phyloP scores from a whole-genome alignment of 2,888 invertebrate genomes.

The Thymelicus acteon region DNA sequence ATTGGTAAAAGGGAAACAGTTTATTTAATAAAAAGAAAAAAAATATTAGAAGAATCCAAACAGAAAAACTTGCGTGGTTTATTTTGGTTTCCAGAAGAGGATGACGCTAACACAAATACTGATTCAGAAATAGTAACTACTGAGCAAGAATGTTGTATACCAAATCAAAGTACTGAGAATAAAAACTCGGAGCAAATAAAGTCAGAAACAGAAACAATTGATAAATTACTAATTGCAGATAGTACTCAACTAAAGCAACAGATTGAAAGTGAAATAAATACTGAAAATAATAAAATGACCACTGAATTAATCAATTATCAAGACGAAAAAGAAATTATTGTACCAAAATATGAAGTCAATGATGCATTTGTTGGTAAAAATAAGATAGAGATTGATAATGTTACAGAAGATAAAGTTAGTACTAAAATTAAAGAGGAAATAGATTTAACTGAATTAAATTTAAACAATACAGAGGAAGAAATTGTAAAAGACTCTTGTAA shows the following conservation, averaged over 20 bases:
- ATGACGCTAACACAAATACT: conserved; percentile 4
- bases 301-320: neutral
- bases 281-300: neutral
- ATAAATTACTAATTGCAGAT: neutral
- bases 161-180: neutral
- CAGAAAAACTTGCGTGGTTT: conserved; percentile 66
- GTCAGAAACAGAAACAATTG: neutral
- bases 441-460: neutral
- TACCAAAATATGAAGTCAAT: neutral
- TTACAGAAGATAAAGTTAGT: neutral
- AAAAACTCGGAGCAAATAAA: neutral
- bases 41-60: conserved; percentile 73
- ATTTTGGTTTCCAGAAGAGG: conserved; percentile 70
- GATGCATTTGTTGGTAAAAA: neutral
- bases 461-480: neutral
- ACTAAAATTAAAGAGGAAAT: neutral
- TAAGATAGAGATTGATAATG: neutral
- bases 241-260: neutral
- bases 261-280: neutral
- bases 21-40: conserved; percentile 84
- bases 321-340: conserved; percentile 37
- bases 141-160: neutral
- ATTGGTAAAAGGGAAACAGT: conserved; percentile 88
- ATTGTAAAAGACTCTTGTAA: neutral
- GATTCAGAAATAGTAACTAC: neutral